Percentiles rank a stretch among this genome's conserved stretches.
phyloP scores from a whole-genome alignment of 2,113 vertebrate genomes.

The Lasiurus cinereus region DNA sequence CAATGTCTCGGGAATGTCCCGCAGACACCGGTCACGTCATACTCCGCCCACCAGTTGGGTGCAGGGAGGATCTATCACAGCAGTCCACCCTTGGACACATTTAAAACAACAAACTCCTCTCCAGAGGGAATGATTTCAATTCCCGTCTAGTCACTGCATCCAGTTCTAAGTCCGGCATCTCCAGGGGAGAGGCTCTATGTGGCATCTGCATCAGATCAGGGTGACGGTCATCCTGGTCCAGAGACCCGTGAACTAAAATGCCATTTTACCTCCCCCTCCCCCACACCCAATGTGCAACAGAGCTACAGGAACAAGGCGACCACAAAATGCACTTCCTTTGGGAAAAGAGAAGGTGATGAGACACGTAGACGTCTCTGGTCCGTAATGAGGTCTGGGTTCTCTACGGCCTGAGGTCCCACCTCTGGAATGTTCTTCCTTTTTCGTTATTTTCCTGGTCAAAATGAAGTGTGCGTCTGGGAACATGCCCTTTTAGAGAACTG shows the following conservation, averaged over 20 bases:
- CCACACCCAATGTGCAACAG: fast-evolving
- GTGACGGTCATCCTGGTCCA: neutral
- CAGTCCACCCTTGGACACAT: neutral
- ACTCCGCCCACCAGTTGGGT: too few relatives aligned
- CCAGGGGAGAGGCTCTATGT: neutral
- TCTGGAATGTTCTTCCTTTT: neutral
- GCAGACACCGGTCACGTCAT: too few relatives aligned
- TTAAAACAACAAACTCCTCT: neutral
- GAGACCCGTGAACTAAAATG: neutral
- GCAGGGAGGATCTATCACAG: too few relatives aligned
- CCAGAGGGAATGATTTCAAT: neutral
- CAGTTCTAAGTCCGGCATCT: neutral
- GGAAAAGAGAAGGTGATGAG: neutral
- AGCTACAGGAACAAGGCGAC: neutral
- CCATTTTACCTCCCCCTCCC: neutral
- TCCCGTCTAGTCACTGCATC: neutral
- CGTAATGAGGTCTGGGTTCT: neutral
- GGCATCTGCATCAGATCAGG: neutral
- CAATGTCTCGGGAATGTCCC: too few relatives aligned
- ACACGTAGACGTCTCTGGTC: neutral
- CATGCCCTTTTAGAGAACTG: neutral
- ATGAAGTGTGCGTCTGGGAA: neutral
- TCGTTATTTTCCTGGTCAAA: neutral
- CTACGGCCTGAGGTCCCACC: neutral
- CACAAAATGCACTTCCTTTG: neutral